Evolutionary conservation across 2,888 invertebrate species (phyloP).

Genomic region (Arge pagana): DNA sequence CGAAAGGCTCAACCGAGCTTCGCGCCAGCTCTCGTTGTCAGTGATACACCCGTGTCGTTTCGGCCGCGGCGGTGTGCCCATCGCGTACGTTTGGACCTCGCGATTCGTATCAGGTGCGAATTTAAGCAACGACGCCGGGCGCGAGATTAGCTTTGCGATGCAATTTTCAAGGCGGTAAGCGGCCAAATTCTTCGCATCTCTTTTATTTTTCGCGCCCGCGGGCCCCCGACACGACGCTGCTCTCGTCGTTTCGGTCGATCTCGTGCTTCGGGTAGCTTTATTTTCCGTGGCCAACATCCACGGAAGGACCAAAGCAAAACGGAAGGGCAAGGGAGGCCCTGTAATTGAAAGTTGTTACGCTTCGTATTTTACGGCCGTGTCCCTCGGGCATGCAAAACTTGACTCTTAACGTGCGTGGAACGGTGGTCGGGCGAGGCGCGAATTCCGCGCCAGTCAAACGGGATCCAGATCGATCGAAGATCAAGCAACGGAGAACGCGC

Average conservation of each 20-base stretch:
- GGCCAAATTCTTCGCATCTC: conserved; percentile 21
- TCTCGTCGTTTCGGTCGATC: too few species aligned
- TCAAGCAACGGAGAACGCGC: conserved; percentile 22
- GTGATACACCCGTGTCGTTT: too few species aligned
- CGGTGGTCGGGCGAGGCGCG: conserved; percentile 23
- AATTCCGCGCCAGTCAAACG: conserved; percentile 5
- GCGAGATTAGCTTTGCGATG: too few species aligned
- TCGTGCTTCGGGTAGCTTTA: too few species aligned
- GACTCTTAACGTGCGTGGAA: conserved; percentile 41
- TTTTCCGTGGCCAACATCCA: too few species aligned
- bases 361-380: conserved; percentile 53
- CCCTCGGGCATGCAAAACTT: conserved; percentile 51
- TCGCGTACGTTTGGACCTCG: too few species aligned
- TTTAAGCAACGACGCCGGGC: neutral
- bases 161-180: conserved; percentile 8
- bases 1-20: too few species aligned
- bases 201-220: conserved; percentile 3
- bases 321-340: conserved; percentile 39
- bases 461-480: conserved; percentile 3
- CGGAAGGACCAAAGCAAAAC: too few species aligned
- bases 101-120: conserved; percentile 10
- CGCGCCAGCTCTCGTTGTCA: too few species aligned
- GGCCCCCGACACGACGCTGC: too few species aligned
- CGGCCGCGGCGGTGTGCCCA: too few species aligned
- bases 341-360: conserved; percentile 56